phyloP scores from a whole-genome alignment of 2,797 vertebrate species.

The Botia kubotai region DNA sequence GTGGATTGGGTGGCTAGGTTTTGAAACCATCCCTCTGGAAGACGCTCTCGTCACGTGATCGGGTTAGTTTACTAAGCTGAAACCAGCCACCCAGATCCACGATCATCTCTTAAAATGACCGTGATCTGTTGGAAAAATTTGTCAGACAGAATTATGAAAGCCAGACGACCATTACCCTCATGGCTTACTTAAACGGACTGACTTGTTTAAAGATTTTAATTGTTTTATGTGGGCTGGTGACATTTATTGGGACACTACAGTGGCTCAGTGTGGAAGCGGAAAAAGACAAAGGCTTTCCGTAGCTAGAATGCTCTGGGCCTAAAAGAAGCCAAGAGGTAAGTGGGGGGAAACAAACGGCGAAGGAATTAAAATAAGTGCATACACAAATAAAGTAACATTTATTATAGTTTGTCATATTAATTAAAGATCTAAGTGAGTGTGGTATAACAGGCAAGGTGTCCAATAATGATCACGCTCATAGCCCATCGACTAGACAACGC shows the following conservation, averaged over 20 bases:
- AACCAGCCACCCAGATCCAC: slow-evolving; percentile 57
- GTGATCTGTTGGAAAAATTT: slow-evolving; percentile 66
- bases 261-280: slow-evolving; percentile 77
- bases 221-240: slow-evolving; percentile 66
- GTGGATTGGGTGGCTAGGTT: neutral
- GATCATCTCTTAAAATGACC: slow-evolving; percentile 53
- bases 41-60: slow-evolving; percentile 62
- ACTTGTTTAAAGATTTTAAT: slow-evolving; percentile 68
- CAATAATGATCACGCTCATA: neutral
- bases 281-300: slow-evolving; percentile 84
- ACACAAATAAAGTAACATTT: neutral
- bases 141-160: slow-evolving; percentile 66
- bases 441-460: slow-evolving; percentile 9
- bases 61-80: slow-evolving; percentile 43
- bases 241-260: slow-evolving; percentile 66
- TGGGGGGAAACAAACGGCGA: slow-evolving; percentile 32
- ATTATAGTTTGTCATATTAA: neutral
- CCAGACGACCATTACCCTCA: slow-evolving; percentile 56
- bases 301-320: slow-evolving; percentile 87
- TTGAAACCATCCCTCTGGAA: neutral
- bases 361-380: neutral
- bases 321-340: slow-evolving; percentile 86
- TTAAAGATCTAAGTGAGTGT: neutral
- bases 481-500: slow-evolving; percentile 7
- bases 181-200: slow-evolving; percentile 56